Evolutionary conservation across 2,888 invertebrate species (phyloP).

Genomic region (Seira musarum): DNA sequence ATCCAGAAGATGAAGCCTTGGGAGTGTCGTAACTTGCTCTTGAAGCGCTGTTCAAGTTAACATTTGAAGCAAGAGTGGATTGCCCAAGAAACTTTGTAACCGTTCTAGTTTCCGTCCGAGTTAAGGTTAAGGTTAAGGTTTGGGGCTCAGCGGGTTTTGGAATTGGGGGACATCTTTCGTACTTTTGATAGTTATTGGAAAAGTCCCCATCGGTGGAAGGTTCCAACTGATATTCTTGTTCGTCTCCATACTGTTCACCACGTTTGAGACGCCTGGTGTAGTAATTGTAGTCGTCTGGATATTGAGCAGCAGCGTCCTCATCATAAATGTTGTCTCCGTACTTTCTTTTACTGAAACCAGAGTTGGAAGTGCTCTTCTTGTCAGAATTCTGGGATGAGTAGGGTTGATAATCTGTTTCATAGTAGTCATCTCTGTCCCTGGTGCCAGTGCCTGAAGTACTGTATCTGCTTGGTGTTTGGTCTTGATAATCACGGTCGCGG

Average conservation of each 20-base stretch:
- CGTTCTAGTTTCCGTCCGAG: conserved; percentile 53
- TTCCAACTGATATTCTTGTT: conserved; percentile 59
- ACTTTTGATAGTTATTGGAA: conserved; percentile 57
- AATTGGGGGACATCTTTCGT: conserved; percentile 64
- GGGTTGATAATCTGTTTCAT: conserved; percentile 50
- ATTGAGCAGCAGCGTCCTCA: conserved; percentile 50
- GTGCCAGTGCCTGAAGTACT: conserved; percentile 25
- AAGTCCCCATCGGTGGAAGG: conserved; percentile 62
- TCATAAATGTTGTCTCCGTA: conserved; percentile 46
- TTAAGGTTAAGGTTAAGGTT: conserved; percentile 51
- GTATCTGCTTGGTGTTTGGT: conserved; percentile 39
- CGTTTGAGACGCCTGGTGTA: conserved; percentile 61
- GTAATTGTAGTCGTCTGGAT: conserved; percentile 63
- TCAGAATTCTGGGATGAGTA: conserved; percentile 21
- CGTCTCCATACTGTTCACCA: conserved; percentile 60
- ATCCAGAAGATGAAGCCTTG: conserved; percentile 7
- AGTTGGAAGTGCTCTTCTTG: conserved; percentile 30
- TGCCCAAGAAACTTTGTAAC: conserved; percentile 62
- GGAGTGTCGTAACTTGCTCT: conserved; percentile 29
- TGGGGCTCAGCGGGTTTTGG: conserved; percentile 35
- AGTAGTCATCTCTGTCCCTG: conserved; percentile 46
- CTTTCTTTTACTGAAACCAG: conserved; percentile 33
- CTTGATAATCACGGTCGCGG: conserved; percentile 36
- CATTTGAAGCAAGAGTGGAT: conserved; percentile 43
- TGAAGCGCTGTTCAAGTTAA: conserved; percentile 40